Evolutionary conservation across 2,113 vertebrate genomes (phyloP).

Genomic region (Calypte anna): DNA sequence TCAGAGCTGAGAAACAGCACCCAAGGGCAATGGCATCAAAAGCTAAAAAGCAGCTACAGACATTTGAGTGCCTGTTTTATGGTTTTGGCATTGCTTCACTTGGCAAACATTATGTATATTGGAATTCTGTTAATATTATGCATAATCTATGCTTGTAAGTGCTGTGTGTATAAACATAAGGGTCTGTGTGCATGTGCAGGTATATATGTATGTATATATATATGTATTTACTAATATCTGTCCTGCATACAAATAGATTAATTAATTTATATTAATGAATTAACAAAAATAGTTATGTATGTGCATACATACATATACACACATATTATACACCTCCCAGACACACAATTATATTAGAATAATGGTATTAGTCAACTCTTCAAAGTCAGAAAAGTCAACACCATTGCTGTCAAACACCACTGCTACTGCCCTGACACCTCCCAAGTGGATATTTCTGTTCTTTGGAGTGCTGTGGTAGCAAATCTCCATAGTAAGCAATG

Average conservation of each 20-base stretch:
- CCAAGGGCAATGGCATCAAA: slow-evolving; percentile 41
- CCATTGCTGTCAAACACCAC: background rate
- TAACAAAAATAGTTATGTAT: background rate
- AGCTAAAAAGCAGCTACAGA: slow-evolving; percentile 17
- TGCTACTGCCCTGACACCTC: background rate
- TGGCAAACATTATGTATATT: background rate
- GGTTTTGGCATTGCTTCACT: background rate
- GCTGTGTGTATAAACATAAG: background rate
- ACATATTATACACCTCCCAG: background rate
- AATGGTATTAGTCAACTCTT: background rate
- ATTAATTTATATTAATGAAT: background rate
- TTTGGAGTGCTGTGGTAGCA: background rate
- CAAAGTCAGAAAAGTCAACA: background rate
- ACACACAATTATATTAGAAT: background rate
- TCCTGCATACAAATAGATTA: background rate
- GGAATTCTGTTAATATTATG: background rate
- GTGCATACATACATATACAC: background rate
- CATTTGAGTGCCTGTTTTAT: background rate
- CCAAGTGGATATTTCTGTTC: accelerated
- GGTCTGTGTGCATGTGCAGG: background rate
- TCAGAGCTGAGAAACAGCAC: background rate
- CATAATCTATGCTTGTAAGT: background rate
- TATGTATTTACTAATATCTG: background rate
- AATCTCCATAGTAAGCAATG: background rate
- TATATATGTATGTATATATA: background rate